phyloP scores from a whole-genome alignment of 2,113 vertebrate species.

The human (Homo sapiens) region GRCh38 chrX:138647001-138647500 shows the following conservation, averaged over 20 bases:
- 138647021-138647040: neutral
- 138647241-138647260: neutral
- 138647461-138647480: neutral
- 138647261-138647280: neutral
- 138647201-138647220: neutral
- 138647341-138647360: constrained; percentile 11
- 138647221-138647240: neutral
- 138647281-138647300: constrained; percentile 12
- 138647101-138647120: neutral
- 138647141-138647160: neutral
- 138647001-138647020: neutral
- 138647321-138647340: neutral
- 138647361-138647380: neutral
- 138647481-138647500: neutral
- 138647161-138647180: neutral
- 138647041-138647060: neutral
- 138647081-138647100: neutral
- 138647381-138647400: neutral
- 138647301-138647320: constrained; percentile 33
- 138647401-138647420: neutral
- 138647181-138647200: neutral
- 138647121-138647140: neutral
- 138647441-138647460: neutral
- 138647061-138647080: neutral
- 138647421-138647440: neutral